Base-by-base conservation (phyloP, 2,888 invertebrate genomes). In the Chesias legatella region DNA sequence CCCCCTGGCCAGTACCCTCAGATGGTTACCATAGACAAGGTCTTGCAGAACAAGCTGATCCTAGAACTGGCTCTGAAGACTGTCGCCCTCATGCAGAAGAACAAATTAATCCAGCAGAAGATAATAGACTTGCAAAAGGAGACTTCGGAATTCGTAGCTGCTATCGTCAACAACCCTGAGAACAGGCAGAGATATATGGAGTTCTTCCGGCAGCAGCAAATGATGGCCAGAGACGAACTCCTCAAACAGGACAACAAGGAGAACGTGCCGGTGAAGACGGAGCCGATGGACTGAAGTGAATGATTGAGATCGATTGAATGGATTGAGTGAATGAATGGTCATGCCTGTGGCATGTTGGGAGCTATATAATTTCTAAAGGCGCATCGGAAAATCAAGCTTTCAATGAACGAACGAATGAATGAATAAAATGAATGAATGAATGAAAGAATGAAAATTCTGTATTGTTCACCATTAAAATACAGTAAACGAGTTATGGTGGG, bases 1-100 rank as follows among this genome's bases (percentile, higher is more conserved):
- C 38, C 60, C 10, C 46, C 47, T 11, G 48, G 58, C 0, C 62
- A 62, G 0, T 60, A 56, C 40, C 56, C 68, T 7, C 44, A 36
- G 9, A 28, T 43, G 20, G 38, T 58, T 6, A 27, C 48, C 21
- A 66, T 73, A 6, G 68, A 82, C 55, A 81, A 81, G 36, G 48
- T 37, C 0, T 67, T 66, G 26, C 84, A 84, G 43, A 81, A 74
- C 53, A 81, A 83, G 43, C 90, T 90, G 6, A 85, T 92, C 26
- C 71, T 92, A 17, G 90, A 91, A 35, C 89, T 92, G 4, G 92
- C 92, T 3, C 84, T 91, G 69, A 90, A 90, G 60, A 92, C 92
- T 0, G 88, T 92, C 25, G 89, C 88, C 7, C 74, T 92, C 10
- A 89, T 92, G 79, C 89, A 90, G 46, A 90, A 90, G 48, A 92